phyloP scores from a whole-genome alignment of 1,140 invertebrate genomes.

The Homarus americanus region DNA sequence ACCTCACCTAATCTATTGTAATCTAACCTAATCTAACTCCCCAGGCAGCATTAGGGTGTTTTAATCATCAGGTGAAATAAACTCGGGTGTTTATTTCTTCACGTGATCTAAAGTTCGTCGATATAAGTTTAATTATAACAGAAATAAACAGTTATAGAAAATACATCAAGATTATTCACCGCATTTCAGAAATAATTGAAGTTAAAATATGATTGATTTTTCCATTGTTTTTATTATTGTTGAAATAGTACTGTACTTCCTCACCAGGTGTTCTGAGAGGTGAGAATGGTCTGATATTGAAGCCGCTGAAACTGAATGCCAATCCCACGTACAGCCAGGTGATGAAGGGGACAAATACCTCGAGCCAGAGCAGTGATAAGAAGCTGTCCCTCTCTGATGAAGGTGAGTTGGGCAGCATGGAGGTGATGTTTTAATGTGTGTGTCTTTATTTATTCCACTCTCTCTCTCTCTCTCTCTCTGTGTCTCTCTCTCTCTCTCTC shows the following conservation, averaged over 20 bases:
- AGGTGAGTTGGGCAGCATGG: no score
- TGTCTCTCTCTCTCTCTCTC: no score
- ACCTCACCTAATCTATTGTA: no score
- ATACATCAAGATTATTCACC: background rate
- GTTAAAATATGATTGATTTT: background rate
- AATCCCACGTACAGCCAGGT: slow-evolving; percentile 33
- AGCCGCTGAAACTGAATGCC: slow-evolving; percentile 49
- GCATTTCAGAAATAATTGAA: background rate
- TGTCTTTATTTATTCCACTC: no score
- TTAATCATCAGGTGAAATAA: no score
- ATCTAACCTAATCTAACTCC: no score
- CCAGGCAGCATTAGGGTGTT: no score
- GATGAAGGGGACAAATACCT: no score
- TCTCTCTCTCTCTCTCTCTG: no score
- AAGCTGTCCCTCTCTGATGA: background rate
- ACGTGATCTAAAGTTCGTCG: background rate
- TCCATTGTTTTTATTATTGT: background rate
- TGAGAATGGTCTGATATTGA: slow-evolving; percentile 27
- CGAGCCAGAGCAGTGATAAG: background rate
- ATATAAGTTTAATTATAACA: background rate
- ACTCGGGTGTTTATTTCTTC: background rate
- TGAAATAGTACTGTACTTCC: background rate
- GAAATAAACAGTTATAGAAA: background rate
- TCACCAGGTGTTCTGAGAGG: slow-evolving; percentile 39
- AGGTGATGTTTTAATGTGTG: no score